Evolutionary conservation across 2,888 invertebrate species (phyloP).

Genomic region (Clitarchus hookeri): DNA sequence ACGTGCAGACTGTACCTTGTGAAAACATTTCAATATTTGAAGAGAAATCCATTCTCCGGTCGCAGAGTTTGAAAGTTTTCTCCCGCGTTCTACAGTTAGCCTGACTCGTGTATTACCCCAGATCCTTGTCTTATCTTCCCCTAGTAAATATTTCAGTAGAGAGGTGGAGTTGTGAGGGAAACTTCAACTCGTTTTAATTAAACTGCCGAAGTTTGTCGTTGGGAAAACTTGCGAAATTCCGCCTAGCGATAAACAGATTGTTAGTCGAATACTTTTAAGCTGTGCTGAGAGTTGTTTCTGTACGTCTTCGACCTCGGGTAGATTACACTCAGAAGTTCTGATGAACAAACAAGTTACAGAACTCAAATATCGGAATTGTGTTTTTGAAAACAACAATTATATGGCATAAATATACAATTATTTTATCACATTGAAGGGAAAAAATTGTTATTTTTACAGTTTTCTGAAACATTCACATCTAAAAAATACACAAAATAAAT

Average conservation of each 20-base stretch:
- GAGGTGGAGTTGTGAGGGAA: not conserved
- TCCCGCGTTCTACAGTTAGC: not conserved
- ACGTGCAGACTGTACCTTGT: not conserved
- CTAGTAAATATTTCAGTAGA: not conserved
- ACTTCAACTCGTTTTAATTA: not conserved
- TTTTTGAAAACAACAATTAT: too few species aligned
- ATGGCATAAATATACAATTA: too few species aligned
- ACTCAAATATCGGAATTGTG: too few species aligned
- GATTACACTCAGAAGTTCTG: too few species aligned
- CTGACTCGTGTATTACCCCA: not conserved
- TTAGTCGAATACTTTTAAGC: not conserved
- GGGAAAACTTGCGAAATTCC: not conserved
- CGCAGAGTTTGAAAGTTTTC: not conserved
- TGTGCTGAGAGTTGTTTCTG: too few species aligned
- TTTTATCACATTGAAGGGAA: too few species aligned
- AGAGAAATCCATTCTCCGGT: not conserved
- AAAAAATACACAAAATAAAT: too few species aligned
- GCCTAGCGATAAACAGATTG: not conserved
- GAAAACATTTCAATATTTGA: not conserved
- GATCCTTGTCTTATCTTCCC: not conserved
- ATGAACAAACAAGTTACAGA: too few species aligned
- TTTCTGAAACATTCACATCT: too few species aligned
- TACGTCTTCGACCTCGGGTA: too few species aligned
- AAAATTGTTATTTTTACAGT: too few species aligned
- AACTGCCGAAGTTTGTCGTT: not conserved